A percentile compares a stretch with the other conserved stretches of the same genome.
Evolutionary conservation across 2,113 vertebrate genomes (phyloP).

Genomic region (Nannospalax galili): DNA sequence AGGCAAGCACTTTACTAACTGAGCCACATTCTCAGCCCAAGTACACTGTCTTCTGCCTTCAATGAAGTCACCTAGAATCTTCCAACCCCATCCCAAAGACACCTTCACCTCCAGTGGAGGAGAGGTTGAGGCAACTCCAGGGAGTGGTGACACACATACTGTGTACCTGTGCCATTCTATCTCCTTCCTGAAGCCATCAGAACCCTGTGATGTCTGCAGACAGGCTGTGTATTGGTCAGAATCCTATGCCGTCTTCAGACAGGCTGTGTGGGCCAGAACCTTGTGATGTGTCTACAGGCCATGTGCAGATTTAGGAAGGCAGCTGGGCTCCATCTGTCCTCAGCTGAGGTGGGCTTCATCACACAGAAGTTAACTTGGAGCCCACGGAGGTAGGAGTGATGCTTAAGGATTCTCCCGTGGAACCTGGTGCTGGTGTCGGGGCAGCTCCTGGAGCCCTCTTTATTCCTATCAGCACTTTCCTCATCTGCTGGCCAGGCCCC

Average conservation of each 20-base stretch:
- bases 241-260: fast-evolving
- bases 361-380: background rate
- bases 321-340: background rate
- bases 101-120: no score
- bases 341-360: background rate
- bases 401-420: no score
- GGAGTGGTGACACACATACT: background rate
- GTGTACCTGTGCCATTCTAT: no score
- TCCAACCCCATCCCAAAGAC: background rate
- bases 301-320: no score
- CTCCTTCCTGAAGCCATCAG: no score
- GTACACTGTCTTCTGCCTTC: no score
- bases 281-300: no score
- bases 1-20: background rate
- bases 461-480: background rate
- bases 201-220: no score
- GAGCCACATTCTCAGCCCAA: background rate
- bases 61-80: background rate
- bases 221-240: no score
- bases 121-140: background rate
- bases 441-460: no score
- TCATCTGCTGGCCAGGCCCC: fast-evolving
- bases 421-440: background rate
- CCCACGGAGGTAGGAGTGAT: background rate
- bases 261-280: background rate